Evolutionary conservation across 2,888 invertebrate genomes (phyloP), one percentile per base, ranked within the genome.

Genomic region (Hypercompe scribonia): DNA sequence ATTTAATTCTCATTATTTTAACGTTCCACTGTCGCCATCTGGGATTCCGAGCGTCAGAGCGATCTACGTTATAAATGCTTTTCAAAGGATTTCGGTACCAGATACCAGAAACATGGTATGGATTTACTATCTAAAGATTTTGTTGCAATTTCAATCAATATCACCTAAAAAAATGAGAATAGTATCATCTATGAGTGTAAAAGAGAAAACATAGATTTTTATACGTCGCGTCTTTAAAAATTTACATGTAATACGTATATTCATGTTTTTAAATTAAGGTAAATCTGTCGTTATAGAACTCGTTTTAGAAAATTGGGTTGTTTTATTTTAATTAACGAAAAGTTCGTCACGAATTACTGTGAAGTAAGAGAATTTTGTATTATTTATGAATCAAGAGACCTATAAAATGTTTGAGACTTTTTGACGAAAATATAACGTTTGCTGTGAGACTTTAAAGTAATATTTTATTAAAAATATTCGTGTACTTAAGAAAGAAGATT

Each of bases 251-350:
- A 63, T 70, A 67, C 28, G 46, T 36, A 70, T 73, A 67, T 67
- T 70, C 63, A 66, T 46, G 73, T 70, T 70, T 28, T 42, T 61
- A 70, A 73, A 63, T 73, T 73, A 63, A 70, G 66, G 73, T 66
- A 36, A 46, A 69, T 66, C 66, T 70, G 58, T 73, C 69, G 33
- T 63, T 46, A 61, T 33, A 58, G 46, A 70, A 70, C 15, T 33
- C 28, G 46, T 46, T 63, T 65, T 66, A 61, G 13, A 36, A 61
- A 73, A 70, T 73, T 61, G 69, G 33, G 46, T 42, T 70, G 70
- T 73, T 65, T 69, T 69, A 65, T 65, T 73, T 69, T 58, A 70
- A 69, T 73, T 73, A 73, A 73, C 65, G 28, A 24, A 18, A 11
- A 33, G 42, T 66, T 68, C 46, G 34, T 67, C 28, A 63, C 42